phyloP scores from a whole-genome alignment of 2,113 vertebrate genomes.

The Todiramphus chloris region DNA sequence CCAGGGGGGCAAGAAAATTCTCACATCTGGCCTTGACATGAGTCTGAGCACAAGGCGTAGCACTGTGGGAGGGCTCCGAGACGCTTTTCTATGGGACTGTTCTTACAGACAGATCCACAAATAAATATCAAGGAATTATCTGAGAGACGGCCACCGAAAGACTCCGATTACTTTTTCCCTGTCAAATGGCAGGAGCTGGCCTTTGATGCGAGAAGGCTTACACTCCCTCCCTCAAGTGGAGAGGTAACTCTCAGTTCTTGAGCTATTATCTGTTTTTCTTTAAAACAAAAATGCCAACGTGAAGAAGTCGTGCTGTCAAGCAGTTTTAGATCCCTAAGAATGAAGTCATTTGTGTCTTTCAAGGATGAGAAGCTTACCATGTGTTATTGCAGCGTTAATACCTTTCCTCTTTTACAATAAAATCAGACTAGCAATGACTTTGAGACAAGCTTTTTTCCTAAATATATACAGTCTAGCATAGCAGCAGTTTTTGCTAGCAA shows the following conservation, averaged over 20 bases:
- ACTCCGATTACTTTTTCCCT: not conserved
- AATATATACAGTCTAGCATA: not conserved
- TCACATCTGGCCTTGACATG: not conserved
- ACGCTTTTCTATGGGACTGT: not conserved
- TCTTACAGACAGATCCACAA: not conserved
- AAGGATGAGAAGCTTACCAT: not conserved
- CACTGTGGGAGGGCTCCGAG: accelerated
- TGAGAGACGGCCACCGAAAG: not conserved
- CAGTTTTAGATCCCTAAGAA: not conserved
- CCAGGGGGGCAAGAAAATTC: not conserved
- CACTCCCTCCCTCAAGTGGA: not conserved
- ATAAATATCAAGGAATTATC: slow-evolving; percentile 22
- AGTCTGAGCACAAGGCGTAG: not conserved
- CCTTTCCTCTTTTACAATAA: not conserved
- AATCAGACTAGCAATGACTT: not conserved
- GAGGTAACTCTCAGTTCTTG: not conserved
- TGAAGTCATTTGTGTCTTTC: not conserved
- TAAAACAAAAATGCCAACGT: not conserved
- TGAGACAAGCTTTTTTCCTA: not conserved
- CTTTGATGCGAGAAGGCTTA: not conserved
- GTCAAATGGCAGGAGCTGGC: slow-evolving; percentile 12
- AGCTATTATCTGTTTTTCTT: not conserved
- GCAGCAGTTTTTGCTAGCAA: slow-evolving; percentile 25
- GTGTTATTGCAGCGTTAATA: not conserved
- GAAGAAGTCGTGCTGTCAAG: not conserved